These are phyloP conservation scores for Boloria euphrosyne DNA, from an alignment of 2,888 invertebrate genomes.

Conservation along the genomic window DNA sequence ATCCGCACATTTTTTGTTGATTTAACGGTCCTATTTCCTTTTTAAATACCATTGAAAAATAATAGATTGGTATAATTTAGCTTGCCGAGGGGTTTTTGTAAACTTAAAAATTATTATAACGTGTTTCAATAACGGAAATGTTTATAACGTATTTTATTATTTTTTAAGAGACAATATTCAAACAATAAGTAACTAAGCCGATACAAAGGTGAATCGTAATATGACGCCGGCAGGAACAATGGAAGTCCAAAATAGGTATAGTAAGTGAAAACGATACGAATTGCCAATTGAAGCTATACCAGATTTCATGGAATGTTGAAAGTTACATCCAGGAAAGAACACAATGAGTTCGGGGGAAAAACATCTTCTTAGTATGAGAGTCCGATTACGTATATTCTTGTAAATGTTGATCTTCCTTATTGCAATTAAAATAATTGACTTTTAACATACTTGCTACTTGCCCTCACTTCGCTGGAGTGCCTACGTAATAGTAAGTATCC, in stretches of 20 bases:
- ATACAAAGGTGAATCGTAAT: slow-evolving; percentile 53
- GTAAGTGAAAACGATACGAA: slow-evolving; percentile 59
- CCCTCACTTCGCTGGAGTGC: too few relatives aligned
- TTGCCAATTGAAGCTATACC: slow-evolving; percentile 52
- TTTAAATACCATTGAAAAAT: slow-evolving; percentile 6
- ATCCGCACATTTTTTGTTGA: slow-evolving; percentile 43
- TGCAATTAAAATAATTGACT: background rate
- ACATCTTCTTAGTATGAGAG: slow-evolving; percentile 14
- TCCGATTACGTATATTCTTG: slow-evolving; percentile 9
- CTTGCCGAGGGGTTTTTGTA: too few relatives aligned
- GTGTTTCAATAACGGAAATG: too few relatives aligned
- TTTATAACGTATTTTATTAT: slow-evolving; percentile 1
- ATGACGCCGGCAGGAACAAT: slow-evolving; percentile 59
- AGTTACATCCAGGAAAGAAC: slow-evolving; percentile 35
- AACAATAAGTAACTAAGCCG: slow-evolving; percentile 40
- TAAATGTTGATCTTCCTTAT: slow-evolving; percentile 4
- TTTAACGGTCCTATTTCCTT: slow-evolving; percentile 40
- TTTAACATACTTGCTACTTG: background rate
- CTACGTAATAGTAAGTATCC: too few relatives aligned
- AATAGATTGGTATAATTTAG: slow-evolving; percentile 2
- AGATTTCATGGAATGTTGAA: slow-evolving; percentile 53
- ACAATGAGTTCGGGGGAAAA: slow-evolving; percentile 41
- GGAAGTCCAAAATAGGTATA: slow-evolving; percentile 58
- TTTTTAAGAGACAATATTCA: slow-evolving; percentile 2
- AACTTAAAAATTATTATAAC: background rate